Conservation (phyloP, 2,888 invertebrate species). For the Helicoverpa assulta region DNA sequence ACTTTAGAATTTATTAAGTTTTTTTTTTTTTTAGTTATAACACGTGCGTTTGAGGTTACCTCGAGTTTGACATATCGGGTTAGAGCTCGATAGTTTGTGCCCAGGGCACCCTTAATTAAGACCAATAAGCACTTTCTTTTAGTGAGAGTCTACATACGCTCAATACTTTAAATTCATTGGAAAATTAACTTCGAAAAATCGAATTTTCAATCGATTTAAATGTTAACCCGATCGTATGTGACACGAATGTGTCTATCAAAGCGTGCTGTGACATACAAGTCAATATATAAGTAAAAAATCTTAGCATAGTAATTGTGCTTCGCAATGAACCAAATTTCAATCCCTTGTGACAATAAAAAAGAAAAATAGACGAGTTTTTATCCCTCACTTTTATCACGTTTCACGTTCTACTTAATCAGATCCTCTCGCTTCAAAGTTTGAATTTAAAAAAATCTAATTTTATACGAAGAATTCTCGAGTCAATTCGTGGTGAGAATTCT, state of each 20-base stretch:
- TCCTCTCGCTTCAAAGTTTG: constrained; percentile 71
- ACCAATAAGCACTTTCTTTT: constrained; percentile 63
- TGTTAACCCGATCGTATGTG: constrained; percentile 49
- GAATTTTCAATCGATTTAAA: constrained; percentile 58
- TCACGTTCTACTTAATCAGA: constrained; percentile 76
- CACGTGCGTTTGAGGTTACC: constrained; percentile 71
- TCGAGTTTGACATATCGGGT: constrained; percentile 72
- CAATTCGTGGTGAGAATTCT: constrained; percentile 72
- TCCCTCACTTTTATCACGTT: constrained; percentile 73
- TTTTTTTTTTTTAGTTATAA: constrained; percentile 64
- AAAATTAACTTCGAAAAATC: constrained; percentile 36
- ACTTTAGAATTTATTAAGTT: constrained; percentile 58
- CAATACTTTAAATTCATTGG: constrained; percentile 56
- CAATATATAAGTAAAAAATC: constrained; percentile 83
- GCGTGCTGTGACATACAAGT: constrained; percentile 89
- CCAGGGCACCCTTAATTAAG: constrained; percentile 68
- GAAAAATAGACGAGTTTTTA: constrained; percentile 65
- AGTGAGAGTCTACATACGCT: constrained; percentile 66
- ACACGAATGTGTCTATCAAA: constrained; percentile 75
- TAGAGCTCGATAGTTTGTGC: constrained; percentile 68
- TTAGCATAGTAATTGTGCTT: constrained; percentile 81
- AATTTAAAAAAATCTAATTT: constrained; percentile 74
- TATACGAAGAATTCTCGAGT: constrained; percentile 71
- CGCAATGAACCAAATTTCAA: constrained; percentile 79
- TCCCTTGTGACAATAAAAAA: constrained; percentile 81